phyloP scores from a whole-genome alignment of 2,888 invertebrate genomes.

The Teleogryllus oceanicus region DNA sequence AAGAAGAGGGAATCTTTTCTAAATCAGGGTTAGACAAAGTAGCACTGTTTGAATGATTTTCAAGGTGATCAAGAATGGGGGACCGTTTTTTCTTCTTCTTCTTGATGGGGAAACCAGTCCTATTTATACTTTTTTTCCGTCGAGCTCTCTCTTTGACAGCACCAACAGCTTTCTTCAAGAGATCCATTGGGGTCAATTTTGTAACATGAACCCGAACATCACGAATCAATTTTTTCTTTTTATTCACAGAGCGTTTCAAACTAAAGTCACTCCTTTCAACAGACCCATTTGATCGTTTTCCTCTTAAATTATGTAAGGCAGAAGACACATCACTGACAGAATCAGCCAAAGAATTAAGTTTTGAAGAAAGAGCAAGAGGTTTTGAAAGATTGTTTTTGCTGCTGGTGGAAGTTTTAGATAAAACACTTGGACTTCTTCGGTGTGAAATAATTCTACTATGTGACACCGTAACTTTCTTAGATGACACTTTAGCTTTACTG shows the following conservation, averaged over 20 bases:
- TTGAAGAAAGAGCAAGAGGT: not conserved
- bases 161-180: conserved; percentile 38
- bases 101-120: conserved; percentile 82
- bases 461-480: not conserved
- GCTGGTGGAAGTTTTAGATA: not conserved
- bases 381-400: conserved; percentile 3
- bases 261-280: conserved; percentile 23
- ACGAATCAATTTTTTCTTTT: conserved; percentile 43
- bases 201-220: conserved; percentile 44
- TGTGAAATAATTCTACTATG: too few species aligned
- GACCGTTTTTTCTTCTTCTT: conserved; percentile 75
- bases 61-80: not conserved
- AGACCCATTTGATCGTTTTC: conserved; percentile 31
- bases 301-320: conserved; percentile 33
- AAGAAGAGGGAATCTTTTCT: not conserved
- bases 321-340: not conserved
- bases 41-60: not conserved
- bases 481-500: not conserved
- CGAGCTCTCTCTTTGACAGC: conserved; percentile 53
- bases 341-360: not conserved
- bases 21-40: too few species aligned
- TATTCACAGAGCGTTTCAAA: conserved; percentile 22
- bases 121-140: conserved; percentile 74
- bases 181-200: conserved; percentile 41
- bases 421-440: not conserved